Percentiles rank a stretch among this genome's conserved stretches.
Conservation (phyloP, 2,888 invertebrate species). For the Hermaeophaga mercurialis region DNA sequence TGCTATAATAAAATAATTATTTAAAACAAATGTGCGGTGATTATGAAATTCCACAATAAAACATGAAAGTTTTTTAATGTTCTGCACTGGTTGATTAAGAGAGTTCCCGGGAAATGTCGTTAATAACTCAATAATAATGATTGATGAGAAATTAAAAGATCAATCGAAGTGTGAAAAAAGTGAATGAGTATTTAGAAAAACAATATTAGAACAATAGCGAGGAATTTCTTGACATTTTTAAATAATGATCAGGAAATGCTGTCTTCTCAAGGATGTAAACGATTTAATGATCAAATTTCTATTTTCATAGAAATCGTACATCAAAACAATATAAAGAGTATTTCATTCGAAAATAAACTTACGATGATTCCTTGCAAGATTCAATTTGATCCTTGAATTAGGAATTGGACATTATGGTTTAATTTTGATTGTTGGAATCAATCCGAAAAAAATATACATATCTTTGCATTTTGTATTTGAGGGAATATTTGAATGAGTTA, state of each 20-base stretch:
- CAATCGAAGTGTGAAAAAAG: conserved; percentile 29
- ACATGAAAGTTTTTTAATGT: conserved; percentile 31
- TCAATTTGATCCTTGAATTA: no score
- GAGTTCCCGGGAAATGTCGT: conserved; percentile 33
- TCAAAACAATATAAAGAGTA: no score
- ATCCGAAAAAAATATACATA: no score
- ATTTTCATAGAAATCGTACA: no score
- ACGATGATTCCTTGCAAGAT: no score
- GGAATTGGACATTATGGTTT: no score
- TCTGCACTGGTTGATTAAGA: conserved; percentile 32
- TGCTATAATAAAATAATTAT: conserved; percentile 17
- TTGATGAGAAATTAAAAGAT: conserved; percentile 20
- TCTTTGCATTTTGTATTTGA: no score
- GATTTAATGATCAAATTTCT: background rate
- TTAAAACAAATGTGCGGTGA: conserved; percentile 19
- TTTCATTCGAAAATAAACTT: no score
- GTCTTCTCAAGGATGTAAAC: background rate
- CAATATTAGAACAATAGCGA: conserved; percentile 5
- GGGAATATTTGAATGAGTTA: no score
- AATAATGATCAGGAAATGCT: background rate
- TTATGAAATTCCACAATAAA: conserved; percentile 29
- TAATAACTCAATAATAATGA: conserved; percentile 24
- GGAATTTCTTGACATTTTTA: background rate
- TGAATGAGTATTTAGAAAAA: conserved; percentile 12
- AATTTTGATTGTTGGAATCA: no score